Percentiles rank a stretch among this genome's conserved stretches.
Conservation (phyloP, 2,888 invertebrate genomes). For the Anoplius nigerrimus region DNA sequence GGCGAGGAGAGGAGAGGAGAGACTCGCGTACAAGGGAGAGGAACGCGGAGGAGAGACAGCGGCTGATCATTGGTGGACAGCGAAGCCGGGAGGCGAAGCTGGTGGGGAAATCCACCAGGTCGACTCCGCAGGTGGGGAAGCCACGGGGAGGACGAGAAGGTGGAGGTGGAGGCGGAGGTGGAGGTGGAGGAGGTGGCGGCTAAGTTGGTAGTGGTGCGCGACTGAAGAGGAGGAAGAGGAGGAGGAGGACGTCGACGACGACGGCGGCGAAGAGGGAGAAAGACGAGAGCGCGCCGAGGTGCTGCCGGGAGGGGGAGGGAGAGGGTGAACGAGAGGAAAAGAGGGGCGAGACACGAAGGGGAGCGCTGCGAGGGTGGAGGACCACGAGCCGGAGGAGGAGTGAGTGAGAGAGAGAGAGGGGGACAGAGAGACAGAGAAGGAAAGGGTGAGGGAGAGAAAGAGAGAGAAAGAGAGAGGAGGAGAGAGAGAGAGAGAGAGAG, state of each 20-base stretch:
- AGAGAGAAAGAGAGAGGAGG: conserved; percentile 24
- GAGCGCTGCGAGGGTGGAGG: conserved; percentile 38
- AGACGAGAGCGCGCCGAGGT: too few species aligned
- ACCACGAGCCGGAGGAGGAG: conserved; percentile 31
- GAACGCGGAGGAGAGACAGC: conserved; percentile 64
- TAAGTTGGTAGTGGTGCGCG: conserved; percentile 4
- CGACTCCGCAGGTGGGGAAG: conserved; percentile 62
- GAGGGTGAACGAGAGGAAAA: conserved; percentile 17
- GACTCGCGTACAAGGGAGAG: conserved; percentile 42
- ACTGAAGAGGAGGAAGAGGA: neutral
- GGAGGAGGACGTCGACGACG: conserved; percentile 16
- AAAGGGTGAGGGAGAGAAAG: conserved; percentile 22
- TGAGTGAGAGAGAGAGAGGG: conserved; percentile 34
- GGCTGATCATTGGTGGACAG: conserved; percentile 73
- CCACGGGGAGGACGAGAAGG: conserved; percentile 41
- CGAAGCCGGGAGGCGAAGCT: conserved; percentile 53
- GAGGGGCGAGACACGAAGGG: too few species aligned
- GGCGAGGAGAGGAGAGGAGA: conserved; percentile 35
- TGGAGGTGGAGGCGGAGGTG: conserved; percentile 31
- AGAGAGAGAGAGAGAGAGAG: conserved; percentile 26
- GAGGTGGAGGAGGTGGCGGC: conserved; percentile 25
- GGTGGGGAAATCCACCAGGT: conserved; percentile 62
- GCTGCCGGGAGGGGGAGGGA: too few species aligned
- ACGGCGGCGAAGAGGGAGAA: too few species aligned
- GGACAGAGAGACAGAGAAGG: conserved; percentile 36